Base-by-base conservation (phyloP, 2,797 vertebrate genomes). In the Diplodus sargus region DNA sequence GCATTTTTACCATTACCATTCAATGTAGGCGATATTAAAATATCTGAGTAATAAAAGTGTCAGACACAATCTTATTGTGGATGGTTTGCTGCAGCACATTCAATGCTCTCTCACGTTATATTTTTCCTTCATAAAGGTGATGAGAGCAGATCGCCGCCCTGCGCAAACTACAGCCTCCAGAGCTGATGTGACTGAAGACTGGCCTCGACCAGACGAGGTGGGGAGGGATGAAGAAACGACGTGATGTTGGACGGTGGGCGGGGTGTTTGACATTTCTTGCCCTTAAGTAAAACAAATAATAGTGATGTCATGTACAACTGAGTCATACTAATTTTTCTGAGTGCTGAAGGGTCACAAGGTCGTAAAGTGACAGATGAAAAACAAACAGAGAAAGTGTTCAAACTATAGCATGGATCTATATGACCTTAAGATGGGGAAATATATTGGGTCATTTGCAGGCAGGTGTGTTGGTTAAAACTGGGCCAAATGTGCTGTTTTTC, bases 11-110 rank as follows among this genome's bases (percentile, higher is more conserved):
- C n/a, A 39, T 60, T 43, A 22, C 12, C 58, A 43, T 22, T 60
- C 13, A 34, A 34, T 34, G 30, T 7, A 34, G 28, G 28, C 28
- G 3, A 28, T 34, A 6, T 34, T 34, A 34, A 72, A 54, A 53
- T 3, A 47, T 74, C 23, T 64, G 75, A 75, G 67, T 80, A 76
- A 74, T 10, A 14, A 49, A 62, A 14, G 20, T 69, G 66, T 76
- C 74, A 63, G 53, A 58, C 8, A 65, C 22, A 71, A 48, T 16
- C 67, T 81, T 42, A 81, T 73, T 87, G 74, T 87, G 66, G 74
- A 76, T 34, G 3, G 62, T 76, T 53, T 43, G 54, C 67, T 54
- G 49, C 34, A 34, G 52, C 39, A 20, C 49, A 68, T 76, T 60
- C 62, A 58, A 4, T 53, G 16, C 20, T 49, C 53, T 48, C 63